A percentile compares a stretch with the other conserved stretches of the same genome.
Evolutionary conservation across 2,797 vertebrate species (phyloP).

Genomic region (Ptychobarbus kaznakovi): DNA sequence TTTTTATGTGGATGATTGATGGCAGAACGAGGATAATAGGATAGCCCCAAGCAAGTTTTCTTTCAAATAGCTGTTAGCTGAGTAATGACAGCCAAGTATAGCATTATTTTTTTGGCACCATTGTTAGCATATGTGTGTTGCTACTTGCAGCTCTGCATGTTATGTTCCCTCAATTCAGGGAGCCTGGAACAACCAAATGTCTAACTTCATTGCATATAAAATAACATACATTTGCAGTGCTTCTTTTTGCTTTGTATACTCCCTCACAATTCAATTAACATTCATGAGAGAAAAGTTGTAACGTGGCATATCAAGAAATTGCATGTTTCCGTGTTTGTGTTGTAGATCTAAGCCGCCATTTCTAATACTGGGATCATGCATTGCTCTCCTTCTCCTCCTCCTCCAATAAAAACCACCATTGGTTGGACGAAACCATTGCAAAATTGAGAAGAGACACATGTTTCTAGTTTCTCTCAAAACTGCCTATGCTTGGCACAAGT

Average conservation of each 20-base stretch:
- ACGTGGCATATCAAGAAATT: slow-evolving; percentile 26
- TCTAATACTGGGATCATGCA: slow-evolving; percentile 15
- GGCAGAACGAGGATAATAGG: slow-evolving; percentile 53
- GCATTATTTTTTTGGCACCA: slow-evolving; percentile 59
- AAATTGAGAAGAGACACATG: slow-evolving; percentile 38
- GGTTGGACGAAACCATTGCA: slow-evolving; percentile 42
- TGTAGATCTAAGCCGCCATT: slow-evolving; percentile 6
- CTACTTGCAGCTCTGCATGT: slow-evolving; percentile 40
- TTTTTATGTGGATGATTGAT: slow-evolving; percentile 65
- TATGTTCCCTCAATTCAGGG: slow-evolving; percentile 4
- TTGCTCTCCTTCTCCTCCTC: slow-evolving; percentile 23
- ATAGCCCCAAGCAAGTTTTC: slow-evolving; percentile 66
- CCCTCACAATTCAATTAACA: background rate
- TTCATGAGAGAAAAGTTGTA: slow-evolving; percentile 19
- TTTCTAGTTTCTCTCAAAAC: slow-evolving; percentile 41
- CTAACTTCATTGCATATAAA: slow-evolving; percentile 1
- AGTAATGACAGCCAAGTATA: slow-evolving; percentile 76
- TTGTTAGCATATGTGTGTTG: slow-evolving; percentile 47
- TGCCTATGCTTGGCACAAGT: slow-evolving; percentile 44
- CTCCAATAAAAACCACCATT: slow-evolving; percentile 23
- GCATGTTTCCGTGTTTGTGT: slow-evolving; percentile 33
- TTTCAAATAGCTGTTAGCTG: slow-evolving; percentile 75
- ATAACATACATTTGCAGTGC: background rate
- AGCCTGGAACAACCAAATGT: background rate
- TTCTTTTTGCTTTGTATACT: background rate